Evolutionary conservation across 2,888 invertebrate species (phyloP).

Genomic region (Luperina nickerlii): DNA sequence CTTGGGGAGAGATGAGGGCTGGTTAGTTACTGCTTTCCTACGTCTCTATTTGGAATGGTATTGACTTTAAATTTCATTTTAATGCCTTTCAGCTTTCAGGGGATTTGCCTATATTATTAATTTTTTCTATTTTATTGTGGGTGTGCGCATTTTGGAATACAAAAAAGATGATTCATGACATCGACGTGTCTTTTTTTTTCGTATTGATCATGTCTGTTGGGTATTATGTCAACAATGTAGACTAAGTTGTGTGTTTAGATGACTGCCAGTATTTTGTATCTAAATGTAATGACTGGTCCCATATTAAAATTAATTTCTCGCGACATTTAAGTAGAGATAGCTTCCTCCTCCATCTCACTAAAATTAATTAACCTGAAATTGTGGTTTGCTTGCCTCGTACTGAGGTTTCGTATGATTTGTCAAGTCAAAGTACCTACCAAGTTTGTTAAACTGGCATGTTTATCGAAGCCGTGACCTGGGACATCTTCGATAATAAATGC

Average conservation of each 20-base stretch:
- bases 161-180: constrained; percentile 30
- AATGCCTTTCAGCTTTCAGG: constrained; percentile 47
- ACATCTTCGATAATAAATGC: constrained; percentile 15
- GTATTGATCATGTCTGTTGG: constrained; percentile 4
- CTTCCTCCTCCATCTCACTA: neutral
- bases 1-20: constrained; percentile 79
- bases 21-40: constrained; percentile 72
- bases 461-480: constrained; percentile 25
- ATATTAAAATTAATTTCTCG: neutral
- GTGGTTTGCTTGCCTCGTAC: constrained; percentile 22
- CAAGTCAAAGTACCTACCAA: constrained; percentile 28
- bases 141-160: constrained; percentile 43
- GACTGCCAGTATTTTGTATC: constrained; percentile 1
- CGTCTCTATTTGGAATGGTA: constrained; percentile 71
- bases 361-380: constrained; percentile 34
- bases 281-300: constrained; percentile 11
- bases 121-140: constrained; percentile 25
- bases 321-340: constrained; percentile 4
- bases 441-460: constrained; percentile 33
- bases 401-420: constrained; percentile 28
- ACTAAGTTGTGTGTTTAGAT: neutral
- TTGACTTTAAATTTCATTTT: constrained; percentile 63
- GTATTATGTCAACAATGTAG: neutral
- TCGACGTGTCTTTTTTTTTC: constrained; percentile 26
- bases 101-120: constrained; percentile 36